Conservation (phyloP, 2,113 vertebrate species). For the Tachuris rubrigastra region DNA sequence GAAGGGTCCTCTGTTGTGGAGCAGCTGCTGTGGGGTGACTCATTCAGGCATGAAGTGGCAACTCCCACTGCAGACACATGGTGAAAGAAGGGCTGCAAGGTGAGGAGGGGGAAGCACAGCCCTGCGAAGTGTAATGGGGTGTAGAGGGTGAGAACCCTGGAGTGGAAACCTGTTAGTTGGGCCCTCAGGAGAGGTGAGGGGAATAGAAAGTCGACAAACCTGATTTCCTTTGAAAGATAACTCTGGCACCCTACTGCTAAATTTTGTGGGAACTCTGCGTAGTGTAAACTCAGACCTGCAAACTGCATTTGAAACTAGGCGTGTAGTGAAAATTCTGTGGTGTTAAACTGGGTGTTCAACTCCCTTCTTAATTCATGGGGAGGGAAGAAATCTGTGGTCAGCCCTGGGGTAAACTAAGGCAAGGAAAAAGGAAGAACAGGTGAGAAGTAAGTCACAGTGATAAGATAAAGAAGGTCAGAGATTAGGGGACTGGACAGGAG, state of each 20-base stretch:
- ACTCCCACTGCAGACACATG: fast-evolving
- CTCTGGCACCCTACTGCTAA: neutral
- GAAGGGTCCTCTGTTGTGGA: neutral
- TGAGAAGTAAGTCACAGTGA: neutral
- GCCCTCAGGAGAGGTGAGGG: neutral
- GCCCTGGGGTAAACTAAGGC: neutral
- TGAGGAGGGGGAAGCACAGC: fast-evolving
- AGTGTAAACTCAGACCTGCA: neutral
- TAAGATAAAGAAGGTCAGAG: neutral
- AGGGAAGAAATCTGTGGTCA: neutral
- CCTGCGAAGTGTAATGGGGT: neutral
- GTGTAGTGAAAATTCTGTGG: neutral
- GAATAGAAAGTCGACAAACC: neutral
- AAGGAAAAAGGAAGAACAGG: neutral
- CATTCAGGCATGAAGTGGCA: neutral
- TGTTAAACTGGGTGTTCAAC: neutral
- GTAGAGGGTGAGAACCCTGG: neutral
- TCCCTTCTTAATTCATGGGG: neutral
- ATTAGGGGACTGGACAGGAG: neutral
- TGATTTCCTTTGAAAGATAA: neutral
- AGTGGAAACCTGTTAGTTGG: neutral
- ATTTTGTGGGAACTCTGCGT: neutral
- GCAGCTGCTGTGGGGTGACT: neutral
- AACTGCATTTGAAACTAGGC: neutral
- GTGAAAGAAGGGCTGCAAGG: neutral